These are phyloP conservation scores for Akabosia matsudoensis DNA, from an alignment of 1,140 invertebrate genomes.

Conservation along the genomic window DNA sequence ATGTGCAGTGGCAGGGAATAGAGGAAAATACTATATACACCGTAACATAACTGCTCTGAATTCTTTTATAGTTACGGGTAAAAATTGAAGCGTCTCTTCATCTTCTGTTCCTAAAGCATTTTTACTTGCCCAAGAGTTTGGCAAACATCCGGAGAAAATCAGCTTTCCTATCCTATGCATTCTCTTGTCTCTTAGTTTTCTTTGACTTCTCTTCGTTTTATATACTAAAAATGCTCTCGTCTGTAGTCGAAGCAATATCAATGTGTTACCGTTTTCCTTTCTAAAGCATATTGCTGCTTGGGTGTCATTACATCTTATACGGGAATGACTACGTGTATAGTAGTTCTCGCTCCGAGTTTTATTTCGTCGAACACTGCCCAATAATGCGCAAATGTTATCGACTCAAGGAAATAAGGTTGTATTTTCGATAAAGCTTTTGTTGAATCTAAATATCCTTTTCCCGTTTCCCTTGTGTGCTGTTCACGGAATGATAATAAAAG, in stretches of 20 bases:
- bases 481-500: constrained; percentile 18
- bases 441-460: constrained; percentile 25
- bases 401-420: constrained; percentile 18
- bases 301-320: too few species aligned
- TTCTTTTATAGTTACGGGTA: not conserved
- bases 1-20: not conserved
- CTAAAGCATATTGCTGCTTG: too few species aligned
- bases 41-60: not conserved
- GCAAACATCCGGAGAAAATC: constrained; percentile 23
- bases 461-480: constrained; percentile 22
- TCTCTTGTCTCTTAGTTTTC: not conserved
- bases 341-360: not conserved
- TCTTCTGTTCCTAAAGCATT: constrained; percentile 7
- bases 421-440: constrained; percentile 22
- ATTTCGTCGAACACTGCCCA: not conserved
- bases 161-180: constrained; percentile 16
- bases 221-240: too few species aligned
- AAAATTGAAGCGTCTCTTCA: not conserved
- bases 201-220: not conserved
- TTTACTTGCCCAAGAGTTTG: constrained; percentile 6
- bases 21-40: not conserved
- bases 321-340: not conserved
- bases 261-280: too few species aligned
- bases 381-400: constrained; percentile 23
- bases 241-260: too few species aligned